Base-by-base conservation (phyloP, 2,888 invertebrate species). In the Volucella inflata region DNA sequence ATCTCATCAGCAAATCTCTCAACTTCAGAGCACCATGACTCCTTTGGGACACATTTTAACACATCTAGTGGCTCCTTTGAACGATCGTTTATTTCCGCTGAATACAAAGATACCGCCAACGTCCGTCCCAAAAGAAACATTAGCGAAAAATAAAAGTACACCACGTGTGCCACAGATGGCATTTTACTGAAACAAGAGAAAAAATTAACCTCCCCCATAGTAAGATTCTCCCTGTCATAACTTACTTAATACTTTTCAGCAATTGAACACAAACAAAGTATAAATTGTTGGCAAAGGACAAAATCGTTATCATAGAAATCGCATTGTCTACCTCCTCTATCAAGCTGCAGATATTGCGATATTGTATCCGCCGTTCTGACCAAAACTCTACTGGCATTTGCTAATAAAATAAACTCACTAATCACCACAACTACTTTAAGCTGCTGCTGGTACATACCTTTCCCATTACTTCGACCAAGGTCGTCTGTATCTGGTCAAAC, bases 401-500 rank as follows among this genome's bases (percentile, higher is more conserved):
- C 90, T 90, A 59, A 30, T 6, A 4, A 67, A 67, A 50, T 10
- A 30, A 1, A 48, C 1, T 1, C 14, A 21, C 11, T 4, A 11
- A 11, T 8, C n/a, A 44, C 8, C n/a, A 2, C 40, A 14, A 40
- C 10, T 11, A 30, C 8, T 21, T 14, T 12, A 0, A 30, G 2
- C 1, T 1, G 21, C 64, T 70, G 16, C 1, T 2, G 80, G 72
- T 1, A 79, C 80, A 80, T 89, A 93, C 93, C 91, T 93, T 92
- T 72, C 92, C 93, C 83, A 92, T 91, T 16, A 92, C 89, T 0
- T 90, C 89, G 40, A 91, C 89, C 38, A 94, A 89, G 14, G 92
- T 91, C 8, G 89, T 88, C 75, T 95, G 95, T n/a, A 95, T 89
- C 87, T 94, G 94, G 42, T 93, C 92, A 88, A 96, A 95, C 59